Conservation (phyloP, 2,888 invertebrate genomes). For the Mantis religiosa region DNA sequence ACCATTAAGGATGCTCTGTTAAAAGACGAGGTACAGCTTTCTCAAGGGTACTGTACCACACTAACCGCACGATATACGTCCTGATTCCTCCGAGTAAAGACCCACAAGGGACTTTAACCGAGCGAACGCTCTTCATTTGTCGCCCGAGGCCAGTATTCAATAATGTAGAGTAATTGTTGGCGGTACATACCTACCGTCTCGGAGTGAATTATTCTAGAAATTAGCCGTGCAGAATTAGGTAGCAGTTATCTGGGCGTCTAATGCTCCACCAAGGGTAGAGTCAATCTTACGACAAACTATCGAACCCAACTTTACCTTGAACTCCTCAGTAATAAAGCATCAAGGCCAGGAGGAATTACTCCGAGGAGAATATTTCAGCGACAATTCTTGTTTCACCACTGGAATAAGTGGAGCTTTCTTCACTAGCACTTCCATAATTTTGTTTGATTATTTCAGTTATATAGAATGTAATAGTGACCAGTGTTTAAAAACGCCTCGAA, state of each 20-base stretch:
- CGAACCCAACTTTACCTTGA: no score
- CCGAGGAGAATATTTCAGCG: no score
- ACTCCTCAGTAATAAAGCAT: no score
- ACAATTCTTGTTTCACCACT: no score
- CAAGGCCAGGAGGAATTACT: no score
- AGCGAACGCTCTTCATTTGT: slow-evolving; percentile 18
- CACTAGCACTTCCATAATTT: no score
- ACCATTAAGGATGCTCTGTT: no score
- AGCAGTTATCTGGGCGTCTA: neutral
- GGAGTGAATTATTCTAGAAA: slow-evolving; percentile 5
- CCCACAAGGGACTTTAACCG: neutral
- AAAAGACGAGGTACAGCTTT: neutral
- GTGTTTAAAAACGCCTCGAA: no score
- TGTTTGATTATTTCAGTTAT: no score
- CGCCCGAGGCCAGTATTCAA: slow-evolving; percentile 9
- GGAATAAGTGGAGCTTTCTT: no score
- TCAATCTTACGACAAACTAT: no score
- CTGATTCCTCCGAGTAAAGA: slow-evolving; percentile 21
- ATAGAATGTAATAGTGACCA: no score
- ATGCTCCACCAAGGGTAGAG: neutral
- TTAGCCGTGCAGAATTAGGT: slow-evolving; percentile 3
- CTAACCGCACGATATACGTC: slow-evolving; percentile 4
- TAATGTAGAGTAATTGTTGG: slow-evolving; percentile 8
- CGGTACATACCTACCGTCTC: neutral
- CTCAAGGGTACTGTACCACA: neutral